These are phyloP conservation scores for Crossocerus cetratus DNA, from an alignment of 2,888 invertebrate species.

Conservation along the genomic window DNA sequence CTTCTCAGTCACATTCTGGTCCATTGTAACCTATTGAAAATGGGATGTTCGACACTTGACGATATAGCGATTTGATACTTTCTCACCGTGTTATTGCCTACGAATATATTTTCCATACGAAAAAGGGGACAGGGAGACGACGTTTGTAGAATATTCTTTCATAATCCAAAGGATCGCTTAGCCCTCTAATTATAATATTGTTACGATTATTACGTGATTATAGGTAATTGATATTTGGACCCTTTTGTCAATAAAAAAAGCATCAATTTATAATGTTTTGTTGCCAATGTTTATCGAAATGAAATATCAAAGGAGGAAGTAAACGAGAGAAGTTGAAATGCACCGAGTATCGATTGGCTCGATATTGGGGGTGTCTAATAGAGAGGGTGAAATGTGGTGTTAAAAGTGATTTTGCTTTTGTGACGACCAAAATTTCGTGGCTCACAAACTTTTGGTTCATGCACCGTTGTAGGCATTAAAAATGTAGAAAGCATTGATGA, in stretches of 20 bases:
- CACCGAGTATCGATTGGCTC: background rate
- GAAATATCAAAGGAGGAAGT: conserved; percentile 9
- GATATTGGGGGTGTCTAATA: too few relatives aligned
- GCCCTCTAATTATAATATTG: conserved; percentile 56
- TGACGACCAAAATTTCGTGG: conserved; percentile 9
- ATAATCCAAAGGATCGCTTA: conserved; percentile 53
- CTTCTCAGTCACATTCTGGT: conserved; percentile 28
- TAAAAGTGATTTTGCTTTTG: too few relatives aligned
- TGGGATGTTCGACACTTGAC: conserved; percentile 32
- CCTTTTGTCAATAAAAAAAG: conserved; percentile 60
- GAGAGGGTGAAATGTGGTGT: too few relatives aligned
- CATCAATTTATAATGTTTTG: conserved; percentile 49
- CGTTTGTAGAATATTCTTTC: conserved; percentile 57
- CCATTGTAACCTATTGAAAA: conserved; percentile 25
- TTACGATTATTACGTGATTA: conserved; percentile 63
- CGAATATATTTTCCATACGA: conserved; percentile 28
- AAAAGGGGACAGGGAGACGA: conserved; percentile 34
- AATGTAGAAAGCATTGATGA: conserved; percentile 34
- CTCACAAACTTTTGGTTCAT: conserved; percentile 14
- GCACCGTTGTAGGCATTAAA: conserved; percentile 27
- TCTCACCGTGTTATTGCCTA: conserved; percentile 43
- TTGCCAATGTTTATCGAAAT: conserved; percentile 38
- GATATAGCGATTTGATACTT: conserved; percentile 42
- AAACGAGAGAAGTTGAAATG: background rate
- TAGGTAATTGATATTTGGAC: conserved; percentile 62